Percentiles rank a stretch among this genome's conserved stretches.
Evolutionary conservation across 2,113 vertebrate genomes (phyloP).

Genomic region (Heteronetta atricapilla): DNA sequence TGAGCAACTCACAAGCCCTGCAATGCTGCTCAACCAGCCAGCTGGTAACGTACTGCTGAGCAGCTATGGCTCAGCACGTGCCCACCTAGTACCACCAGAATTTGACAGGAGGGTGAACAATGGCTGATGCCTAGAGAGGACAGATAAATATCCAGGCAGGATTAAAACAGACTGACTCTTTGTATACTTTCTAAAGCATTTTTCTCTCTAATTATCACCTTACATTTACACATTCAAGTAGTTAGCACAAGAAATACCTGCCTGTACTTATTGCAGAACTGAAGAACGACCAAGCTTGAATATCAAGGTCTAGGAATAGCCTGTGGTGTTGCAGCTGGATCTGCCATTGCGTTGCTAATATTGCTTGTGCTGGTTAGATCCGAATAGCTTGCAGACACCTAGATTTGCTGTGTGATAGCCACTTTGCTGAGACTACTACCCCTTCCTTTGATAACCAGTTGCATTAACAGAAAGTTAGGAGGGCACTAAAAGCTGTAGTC

Average conservation of each 20-base stretch:
- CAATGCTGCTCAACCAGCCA: not conserved
- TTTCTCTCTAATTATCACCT: not conserved
- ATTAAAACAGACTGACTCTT: not conserved
- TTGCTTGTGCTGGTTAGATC: not conserved
- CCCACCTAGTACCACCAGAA: rapidly evolving
- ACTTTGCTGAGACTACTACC: not conserved
- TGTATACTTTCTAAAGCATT: not conserved
- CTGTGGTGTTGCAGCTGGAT: not conserved
- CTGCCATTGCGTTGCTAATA: not conserved
- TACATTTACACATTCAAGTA: rapidly evolving
- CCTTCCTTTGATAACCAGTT: not conserved
- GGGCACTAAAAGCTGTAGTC: not conserved
- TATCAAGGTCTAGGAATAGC: rapidly evolving
- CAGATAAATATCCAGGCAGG: rapidly evolving
- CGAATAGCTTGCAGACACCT: not conserved
- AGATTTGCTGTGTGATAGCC: not conserved
- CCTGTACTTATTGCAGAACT: rapidly evolving
- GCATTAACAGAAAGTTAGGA: not conserved
- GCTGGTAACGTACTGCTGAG: not conserved
- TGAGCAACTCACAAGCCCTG: not conserved
- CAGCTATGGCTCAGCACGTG: not conserved
- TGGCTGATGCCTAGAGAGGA: not conserved
- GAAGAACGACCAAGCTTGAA: not conserved
- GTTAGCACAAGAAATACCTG: not conserved
- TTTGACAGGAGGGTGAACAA: not conserved